These are phyloP conservation scores for Perca flavescens DNA, from an alignment of 2,113 vertebrate species.

Conservation along the genomic window DNA sequence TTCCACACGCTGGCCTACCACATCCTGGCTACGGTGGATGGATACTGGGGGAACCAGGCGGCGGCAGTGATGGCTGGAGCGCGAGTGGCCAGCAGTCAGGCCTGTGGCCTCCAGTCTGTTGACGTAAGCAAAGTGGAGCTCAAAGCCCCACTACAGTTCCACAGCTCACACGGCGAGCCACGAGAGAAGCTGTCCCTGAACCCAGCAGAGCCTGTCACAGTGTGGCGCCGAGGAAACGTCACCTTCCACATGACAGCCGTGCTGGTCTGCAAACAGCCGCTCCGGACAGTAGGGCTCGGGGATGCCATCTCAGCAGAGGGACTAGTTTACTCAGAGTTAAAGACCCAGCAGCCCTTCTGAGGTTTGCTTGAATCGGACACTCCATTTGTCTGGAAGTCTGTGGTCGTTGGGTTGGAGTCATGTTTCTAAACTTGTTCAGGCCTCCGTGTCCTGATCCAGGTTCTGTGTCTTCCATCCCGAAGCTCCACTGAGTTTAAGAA, in stretches of 20 bases:
- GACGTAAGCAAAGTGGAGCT: slow-evolving; percentile 88
- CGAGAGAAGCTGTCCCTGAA: slow-evolving; percentile 84
- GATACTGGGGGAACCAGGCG: slow-evolving; percentile 94
- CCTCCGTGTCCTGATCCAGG: slow-evolving; percentile 2
- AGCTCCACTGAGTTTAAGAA: slow-evolving; percentile 21
- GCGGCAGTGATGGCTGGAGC: slow-evolving; percentile 93
- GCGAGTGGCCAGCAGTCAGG: slow-evolving; percentile 91
- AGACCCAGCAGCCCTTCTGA: slow-evolving; percentile 67
- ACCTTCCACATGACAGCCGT: slow-evolving; percentile 94
- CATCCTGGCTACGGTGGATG: slow-evolving; percentile 91
- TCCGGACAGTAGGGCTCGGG: slow-evolving; percentile 95
- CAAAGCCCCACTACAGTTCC: slow-evolving; percentile 88
- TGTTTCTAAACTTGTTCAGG: slow-evolving; percentile 23
- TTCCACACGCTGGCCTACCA: slow-evolving; percentile 98
- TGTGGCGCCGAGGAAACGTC: slow-evolving; percentile 89
- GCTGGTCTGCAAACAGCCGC: slow-evolving; percentile 91
- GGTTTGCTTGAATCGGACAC: neutral
- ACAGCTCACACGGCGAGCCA: slow-evolving; percentile 84
- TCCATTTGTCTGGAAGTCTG: neutral
- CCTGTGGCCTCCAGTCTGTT: slow-evolving; percentile 88
- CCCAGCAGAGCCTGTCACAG: slow-evolving; percentile 86
- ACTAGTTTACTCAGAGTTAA: slow-evolving; percentile 90
- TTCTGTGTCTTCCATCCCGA: slow-evolving; percentile 30
- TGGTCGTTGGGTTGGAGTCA: slow-evolving; percentile 2
- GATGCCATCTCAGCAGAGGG: slow-evolving; percentile 97